phyloP scores from a whole-genome alignment of 2,113 vertebrate species.

The Cyanocitta stelleri region DNA sequence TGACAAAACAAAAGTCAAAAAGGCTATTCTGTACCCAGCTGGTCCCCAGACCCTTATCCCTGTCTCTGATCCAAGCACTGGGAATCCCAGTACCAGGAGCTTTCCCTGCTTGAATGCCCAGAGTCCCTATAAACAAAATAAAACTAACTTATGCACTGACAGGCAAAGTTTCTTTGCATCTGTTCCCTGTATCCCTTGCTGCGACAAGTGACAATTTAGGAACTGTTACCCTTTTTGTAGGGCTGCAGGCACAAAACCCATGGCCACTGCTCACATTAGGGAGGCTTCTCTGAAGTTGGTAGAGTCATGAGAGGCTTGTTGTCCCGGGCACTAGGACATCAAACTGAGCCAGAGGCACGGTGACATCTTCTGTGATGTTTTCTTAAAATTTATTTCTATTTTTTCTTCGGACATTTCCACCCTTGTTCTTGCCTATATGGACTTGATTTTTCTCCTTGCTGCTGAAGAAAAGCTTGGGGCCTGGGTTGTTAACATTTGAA shows the following conservation, averaged over 20 bases:
- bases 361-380: not conserved
- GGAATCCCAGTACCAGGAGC: not conserved
- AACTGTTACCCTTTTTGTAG: not conserved
- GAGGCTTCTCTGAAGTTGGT: not conserved
- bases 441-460: not conserved
- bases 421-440: not conserved
- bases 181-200: not conserved
- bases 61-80: not conserved
- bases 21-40: not conserved
- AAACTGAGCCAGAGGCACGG: not conserved
- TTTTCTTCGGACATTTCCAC: not conserved
- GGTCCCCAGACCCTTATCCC: not conserved
- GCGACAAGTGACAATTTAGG: not conserved
- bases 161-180: not conserved
- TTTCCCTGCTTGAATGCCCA: not conserved
- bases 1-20: not conserved
- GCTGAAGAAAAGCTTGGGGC: not conserved
- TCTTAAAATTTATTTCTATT: not conserved
- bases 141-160: not conserved
- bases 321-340: not conserved
- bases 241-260: not conserved
- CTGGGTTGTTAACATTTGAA: not conserved
- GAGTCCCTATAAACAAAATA: not conserved
- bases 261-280: accelerated
- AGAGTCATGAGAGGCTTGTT: not conserved